Base-by-base conservation (phyloP, 2,888 invertebrate species). In the Thalpophila matura region DNA sequence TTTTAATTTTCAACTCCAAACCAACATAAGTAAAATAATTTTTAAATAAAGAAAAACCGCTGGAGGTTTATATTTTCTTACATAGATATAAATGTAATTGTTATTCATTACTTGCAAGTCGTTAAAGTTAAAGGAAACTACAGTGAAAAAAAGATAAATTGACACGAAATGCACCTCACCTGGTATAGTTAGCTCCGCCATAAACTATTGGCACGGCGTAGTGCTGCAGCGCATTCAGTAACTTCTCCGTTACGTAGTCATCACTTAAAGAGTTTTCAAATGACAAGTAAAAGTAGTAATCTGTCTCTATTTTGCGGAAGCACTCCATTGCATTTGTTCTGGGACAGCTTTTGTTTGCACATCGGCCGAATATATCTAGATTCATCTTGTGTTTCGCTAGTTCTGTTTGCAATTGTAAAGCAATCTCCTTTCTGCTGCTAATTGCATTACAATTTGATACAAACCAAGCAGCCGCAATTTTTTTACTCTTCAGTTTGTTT, bases 221-320 rank as follows among this genome's bases (percentile, higher is more conserved):
- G 68, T 89, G 77, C 45, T 86, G 76, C 33, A 93, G 79, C 0
- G 86, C 85, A 46, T 80, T 64, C n/a, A 91, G 56, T 50, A 93
- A 46, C 68, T 92, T 92, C 67, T 93, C 92, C 2, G 92, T 92
- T 0, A 91, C 91, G 37, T 91, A 92, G 63, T 92, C 91, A 51
- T 86, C 85, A 43, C 80, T 81, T 9, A 89, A 82, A 0, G 92
- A 89, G 58, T 91, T 91, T 60, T 92, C 92, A 50, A 92, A 89
- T 0, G 91, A 79, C 14, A 92, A 80, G 72, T 91, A 92, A 51
- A 92, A 92, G 61, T 85, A 90, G 64, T 91, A 91, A 47, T 87
- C 82, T 2, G 45, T 79, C 42, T 86, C 74, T 6, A 91, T 60
- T 46, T 82, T 74, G 27, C 77, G 64, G 18, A 83, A 66, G 51